Percentiles rank a stretch among this genome's conserved stretches.
Evolutionary conservation across 2,888 invertebrate genomes (phyloP).

Genomic region (Strigamia maritima): DNA sequence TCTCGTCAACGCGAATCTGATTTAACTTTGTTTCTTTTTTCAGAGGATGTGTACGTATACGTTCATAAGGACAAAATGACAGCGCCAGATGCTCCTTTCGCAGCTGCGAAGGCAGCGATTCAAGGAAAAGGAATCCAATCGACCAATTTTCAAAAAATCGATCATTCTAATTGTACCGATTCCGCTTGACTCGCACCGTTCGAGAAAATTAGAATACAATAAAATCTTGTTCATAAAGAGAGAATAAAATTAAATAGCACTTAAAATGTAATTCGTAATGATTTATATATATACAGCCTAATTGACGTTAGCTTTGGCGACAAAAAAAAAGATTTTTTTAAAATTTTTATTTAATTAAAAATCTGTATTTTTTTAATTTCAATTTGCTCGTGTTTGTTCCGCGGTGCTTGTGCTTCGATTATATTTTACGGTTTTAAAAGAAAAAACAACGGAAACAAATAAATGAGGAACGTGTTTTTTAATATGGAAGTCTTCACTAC

Average conservation of each 20-base stretch:
- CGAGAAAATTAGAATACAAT: background rate
- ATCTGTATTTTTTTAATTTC: too few relatives aligned
- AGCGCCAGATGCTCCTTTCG: background rate
- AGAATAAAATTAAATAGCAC: background rate
- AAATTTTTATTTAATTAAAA: too few relatives aligned
- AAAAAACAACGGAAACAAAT: constrained; percentile 1
- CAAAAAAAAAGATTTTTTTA: too few relatives aligned
- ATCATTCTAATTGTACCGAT: background rate
- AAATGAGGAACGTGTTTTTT: constrained; percentile 31
- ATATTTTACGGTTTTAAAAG: too few relatives aligned
- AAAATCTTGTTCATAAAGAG: background rate
- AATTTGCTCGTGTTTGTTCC: too few relatives aligned
- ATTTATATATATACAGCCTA: background rate
- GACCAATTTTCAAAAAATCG: constrained; percentile 24
- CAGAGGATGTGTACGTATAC: constrained; percentile 19
- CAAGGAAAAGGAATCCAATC: constrained; percentile 6
- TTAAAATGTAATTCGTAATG: background rate
- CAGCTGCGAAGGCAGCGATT: constrained; percentile 16
- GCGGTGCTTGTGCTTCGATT: too few relatives aligned
- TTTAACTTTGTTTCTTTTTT: background rate
- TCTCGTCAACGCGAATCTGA: background rate
- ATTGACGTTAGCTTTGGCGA: too few relatives aligned
- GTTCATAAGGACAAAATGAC: constrained; percentile 22
- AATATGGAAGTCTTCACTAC: constrained; percentile 34
- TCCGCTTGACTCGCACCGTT: background rate